Conservation (phyloP, 2,797 vertebrate genomes). For the Phrynocephalus forsythii region DNA sequence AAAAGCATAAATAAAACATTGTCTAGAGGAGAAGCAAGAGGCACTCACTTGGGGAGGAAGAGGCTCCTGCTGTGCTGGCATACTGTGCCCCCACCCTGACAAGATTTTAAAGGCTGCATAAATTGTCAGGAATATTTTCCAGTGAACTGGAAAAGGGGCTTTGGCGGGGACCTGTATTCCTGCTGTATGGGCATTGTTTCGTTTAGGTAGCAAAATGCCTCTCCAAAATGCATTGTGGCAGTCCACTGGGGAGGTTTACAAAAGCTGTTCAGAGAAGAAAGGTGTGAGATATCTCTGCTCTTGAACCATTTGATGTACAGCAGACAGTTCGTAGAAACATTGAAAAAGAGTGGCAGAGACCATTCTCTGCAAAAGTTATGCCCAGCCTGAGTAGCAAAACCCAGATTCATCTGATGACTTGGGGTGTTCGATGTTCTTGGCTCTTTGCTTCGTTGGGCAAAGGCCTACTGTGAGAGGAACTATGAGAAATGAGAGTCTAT, state of each 20-base stretch:
- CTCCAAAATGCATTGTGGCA: not conserved
- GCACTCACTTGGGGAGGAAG: too few relatives aligned
- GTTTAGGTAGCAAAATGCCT: not conserved
- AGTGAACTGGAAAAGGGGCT: not conserved
- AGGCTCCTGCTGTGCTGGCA: not conserved
- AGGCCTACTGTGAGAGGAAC: not conserved
- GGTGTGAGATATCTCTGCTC: not conserved
- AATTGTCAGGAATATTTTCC: not conserved
- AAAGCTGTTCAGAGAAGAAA: constrained; percentile 2
- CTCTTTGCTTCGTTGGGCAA: not conserved
- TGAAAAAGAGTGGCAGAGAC: not conserved
- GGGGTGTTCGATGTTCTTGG: not conserved
- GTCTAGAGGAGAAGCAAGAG: too few relatives aligned
- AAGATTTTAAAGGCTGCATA: too few relatives aligned
- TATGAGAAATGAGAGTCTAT: too few relatives aligned
- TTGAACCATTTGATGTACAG: not conserved
- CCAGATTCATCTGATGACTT: not conserved
- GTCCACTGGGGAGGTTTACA: not conserved
- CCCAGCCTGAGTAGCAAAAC: not conserved
- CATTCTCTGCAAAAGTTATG: not conserved
- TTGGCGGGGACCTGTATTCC: not conserved
- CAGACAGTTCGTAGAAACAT: not conserved
- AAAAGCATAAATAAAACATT: too few relatives aligned
- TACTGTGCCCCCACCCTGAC: not conserved
- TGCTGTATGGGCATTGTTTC: not conserved